Evolutionary conservation across 1,140 invertebrate species (phyloP).

Genomic region (Manduca sexta): DNA sequence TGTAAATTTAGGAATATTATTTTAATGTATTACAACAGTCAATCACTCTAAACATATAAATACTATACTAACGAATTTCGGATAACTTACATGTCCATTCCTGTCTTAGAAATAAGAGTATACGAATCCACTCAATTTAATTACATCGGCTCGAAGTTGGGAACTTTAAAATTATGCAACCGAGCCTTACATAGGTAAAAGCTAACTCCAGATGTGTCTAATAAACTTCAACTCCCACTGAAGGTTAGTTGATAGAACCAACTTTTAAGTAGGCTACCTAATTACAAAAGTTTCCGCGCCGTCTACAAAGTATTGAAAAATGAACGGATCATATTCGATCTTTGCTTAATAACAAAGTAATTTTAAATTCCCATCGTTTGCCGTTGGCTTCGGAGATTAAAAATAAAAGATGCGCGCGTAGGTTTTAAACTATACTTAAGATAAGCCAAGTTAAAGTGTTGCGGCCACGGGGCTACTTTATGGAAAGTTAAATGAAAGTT

Average conservation of each 20-base stretch:
- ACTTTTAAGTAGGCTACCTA: constrained; percentile 28
- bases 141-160: too few species aligned
- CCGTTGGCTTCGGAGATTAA: constrained; percentile 51
- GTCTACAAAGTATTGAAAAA: constrained; percentile 66
- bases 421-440: constrained; percentile 62
- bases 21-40: too few species aligned
- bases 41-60: too few species aligned
- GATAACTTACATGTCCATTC: too few species aligned
- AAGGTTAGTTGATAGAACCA: background rate
- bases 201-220: too few species aligned
- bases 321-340: constrained; percentile 59
- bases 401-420: constrained; percentile 54
- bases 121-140: too few species aligned
- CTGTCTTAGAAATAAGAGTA: too few species aligned
- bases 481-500: constrained; percentile 42
- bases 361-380: constrained; percentile 53
- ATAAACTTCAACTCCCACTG: too few species aligned
- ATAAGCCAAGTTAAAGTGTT: constrained; percentile 51
- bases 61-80: too few species aligned
- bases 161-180: too few species aligned
- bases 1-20: too few species aligned
- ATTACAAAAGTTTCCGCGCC: constrained; percentile 51
- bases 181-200: too few species aligned
- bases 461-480: constrained; percentile 39
- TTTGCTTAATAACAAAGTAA: constrained; percentile 64